Evolutionary conservation across 2,888 invertebrate species (phyloP), one percentile per base, ranked within the genome.

Genomic region (Heliothis peltigera): DNA sequence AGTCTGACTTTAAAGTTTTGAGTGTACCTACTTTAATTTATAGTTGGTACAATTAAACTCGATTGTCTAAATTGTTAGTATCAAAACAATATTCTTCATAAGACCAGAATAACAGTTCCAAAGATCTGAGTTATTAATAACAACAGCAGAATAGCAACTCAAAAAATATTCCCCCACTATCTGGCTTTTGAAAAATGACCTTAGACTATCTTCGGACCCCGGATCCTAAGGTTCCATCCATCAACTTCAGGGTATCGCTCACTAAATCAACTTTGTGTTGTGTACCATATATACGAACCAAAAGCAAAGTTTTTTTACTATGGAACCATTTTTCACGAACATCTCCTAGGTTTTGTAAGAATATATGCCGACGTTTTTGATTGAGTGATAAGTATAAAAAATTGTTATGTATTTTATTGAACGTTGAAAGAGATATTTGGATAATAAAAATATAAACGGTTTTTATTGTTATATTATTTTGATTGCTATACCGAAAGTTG

Each of bases 361-460:
- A 77, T 63, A 64, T 42, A 32, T 52, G 46, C 43, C 44, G 19
- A 6, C 42, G 35, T 61, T 64, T 77, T 49, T 72, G 39, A 49
- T 58, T 66, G 66, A 80, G 66, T 75, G 81, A 75, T 72, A 75
- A 57, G 55, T 75, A 66, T 64, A 80, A 75, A 77, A 71, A 75
- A 75, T 70, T 43, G 53, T 64, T 52, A 68, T 77, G 25, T 46
- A 21, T 51, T 43, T 62, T 53, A 59, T 43, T 44, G 21, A 53
- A 48, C 54, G 56, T 53, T 53, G 55, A 53, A 56, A 43, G 8
- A n/a, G 17, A 48, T 39, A 53, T 67, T 35, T 4, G 18, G 48
- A 72, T 69, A 48, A 59, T 53, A 48, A 70, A 39, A 56, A 59
- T 53, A 48, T 69, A 39, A 56, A 58, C 57, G 55, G 43, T 75